A percentile compares a stretch with the other conserved stretches of the same genome.
Conservation (phyloP, 2,888 invertebrate genomes). For the Tipula lateralis region DNA sequence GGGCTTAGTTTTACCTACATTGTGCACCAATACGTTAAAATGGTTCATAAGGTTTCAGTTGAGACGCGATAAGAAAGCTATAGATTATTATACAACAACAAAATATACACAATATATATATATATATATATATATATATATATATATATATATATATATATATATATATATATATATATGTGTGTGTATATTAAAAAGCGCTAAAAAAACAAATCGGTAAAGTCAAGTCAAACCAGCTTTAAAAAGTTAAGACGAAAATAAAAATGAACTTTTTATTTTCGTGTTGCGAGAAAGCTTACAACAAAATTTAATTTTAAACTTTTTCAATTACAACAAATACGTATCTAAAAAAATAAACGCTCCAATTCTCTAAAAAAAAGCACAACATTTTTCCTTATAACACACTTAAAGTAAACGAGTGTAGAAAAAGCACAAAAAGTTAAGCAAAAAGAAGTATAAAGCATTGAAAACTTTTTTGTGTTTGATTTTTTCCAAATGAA, state of each 20-base stretch:
- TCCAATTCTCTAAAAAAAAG: not conserved
- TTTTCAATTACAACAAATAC: constrained; percentile 6
- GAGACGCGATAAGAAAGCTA: too few species aligned
- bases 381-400: not conserved
- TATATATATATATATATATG: too few species aligned
- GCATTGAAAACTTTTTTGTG: too few species aligned
- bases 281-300: not conserved
- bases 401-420: not conserved
- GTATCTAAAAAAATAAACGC: not conserved
- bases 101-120: too few species aligned
- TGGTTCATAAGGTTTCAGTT: too few species aligned
- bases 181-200: too few species aligned
- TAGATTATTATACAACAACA: too few species aligned
- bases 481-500: not conserved
- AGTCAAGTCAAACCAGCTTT: not conserved
- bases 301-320: not conserved
- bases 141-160: too few species aligned
- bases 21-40: too few species aligned
- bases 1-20: too few species aligned
- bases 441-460: not conserved
- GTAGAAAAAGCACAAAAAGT: not conserved
- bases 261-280: not conserved
- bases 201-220: not conserved
- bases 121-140: too few species aligned
- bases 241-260: not conserved